phyloP scores from a whole-genome alignment of 2,888 invertebrate species.

The Cephalotes varians region DNA sequence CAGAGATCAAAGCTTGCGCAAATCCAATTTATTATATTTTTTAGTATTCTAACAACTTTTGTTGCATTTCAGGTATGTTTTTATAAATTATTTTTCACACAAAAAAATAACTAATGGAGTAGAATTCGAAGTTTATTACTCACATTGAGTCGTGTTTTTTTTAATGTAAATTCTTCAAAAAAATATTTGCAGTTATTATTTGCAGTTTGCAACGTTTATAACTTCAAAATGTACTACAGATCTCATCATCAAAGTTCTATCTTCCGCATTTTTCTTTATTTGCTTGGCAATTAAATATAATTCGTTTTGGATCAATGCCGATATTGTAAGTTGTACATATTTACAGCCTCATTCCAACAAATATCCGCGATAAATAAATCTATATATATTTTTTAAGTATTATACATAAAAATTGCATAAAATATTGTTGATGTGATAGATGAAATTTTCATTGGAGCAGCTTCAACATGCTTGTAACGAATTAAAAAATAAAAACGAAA shows the following conservation, averaged over 20 bases:
- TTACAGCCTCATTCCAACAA: not conserved
- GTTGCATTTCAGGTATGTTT: not conserved
- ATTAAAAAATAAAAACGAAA: not conserved
- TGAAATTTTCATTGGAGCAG: not conserved
- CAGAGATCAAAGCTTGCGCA: not conserved
- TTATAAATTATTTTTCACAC: not conserved
- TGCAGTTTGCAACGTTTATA: slow-evolving; percentile 4
- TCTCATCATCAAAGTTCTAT: not conserved
- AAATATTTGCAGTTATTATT: not conserved
- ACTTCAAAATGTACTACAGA: not conserved
- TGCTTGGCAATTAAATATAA: not conserved
- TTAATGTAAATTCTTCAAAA: not conserved
- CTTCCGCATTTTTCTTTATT: not conserved
- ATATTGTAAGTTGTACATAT: not conserved
- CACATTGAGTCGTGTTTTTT: not conserved
- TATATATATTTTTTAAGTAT: not conserved
- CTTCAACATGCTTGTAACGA: not conserved
- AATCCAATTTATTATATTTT: not conserved
- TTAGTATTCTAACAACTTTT: not conserved
- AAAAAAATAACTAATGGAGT: not conserved
- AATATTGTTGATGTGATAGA: not conserved
- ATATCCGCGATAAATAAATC: not conserved
- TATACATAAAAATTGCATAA: not conserved
- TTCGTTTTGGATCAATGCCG: not conserved
- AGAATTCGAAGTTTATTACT: not conserved